Base-by-base conservation (phyloP, 1,140 invertebrate species). In the Halesus radiatus region DNA sequence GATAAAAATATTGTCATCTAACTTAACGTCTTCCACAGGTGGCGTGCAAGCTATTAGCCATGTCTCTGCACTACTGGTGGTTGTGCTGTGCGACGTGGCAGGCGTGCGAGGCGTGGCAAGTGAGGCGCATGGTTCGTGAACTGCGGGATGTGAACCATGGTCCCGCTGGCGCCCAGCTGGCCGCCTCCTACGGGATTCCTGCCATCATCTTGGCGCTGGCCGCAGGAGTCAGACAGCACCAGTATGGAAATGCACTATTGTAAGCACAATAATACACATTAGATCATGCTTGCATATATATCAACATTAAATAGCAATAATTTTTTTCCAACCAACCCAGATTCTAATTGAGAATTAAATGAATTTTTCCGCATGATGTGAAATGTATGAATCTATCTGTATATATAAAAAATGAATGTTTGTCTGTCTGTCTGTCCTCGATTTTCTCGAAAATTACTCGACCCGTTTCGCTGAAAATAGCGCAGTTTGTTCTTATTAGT, bases 111-210 rank as follows among this genome's bases (percentile, higher is more conserved):
- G 95, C 96, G 10, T 91, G 98, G 78, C 98, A 99, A 89, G 89
- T 99, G 15, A 97, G 98, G 85, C 91, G 98, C 60, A 98, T 98
- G 94, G 89, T 99, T 54, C 98, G 97, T 1, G 98, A 99, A 89
- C 95, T 99, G 91, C 91, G 97, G 10, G 97, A 98, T 86, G 97
- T 99, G 16, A 99, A 99, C 90, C 96, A 98, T 86, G 98, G 97
- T 0, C 94, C 94, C 50, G 97, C 98, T 93, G 92, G 96, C 77
- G 97, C 98, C 86, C 99, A 98, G 86, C 97, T 98, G 85, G 94
- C 96, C n/a, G 92, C 97, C 84, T 98, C 97, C 7, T 99, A 98
- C 86, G 97, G 96, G n/a, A 91, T 97, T 60, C 98, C 98, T 3
- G 97, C 97, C 3, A 93, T 99, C 45, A 93, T 98, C 62, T 96